Base-by-base conservation (phyloP, 1,140 invertebrate species). In the Amyelois transitella region DNA sequence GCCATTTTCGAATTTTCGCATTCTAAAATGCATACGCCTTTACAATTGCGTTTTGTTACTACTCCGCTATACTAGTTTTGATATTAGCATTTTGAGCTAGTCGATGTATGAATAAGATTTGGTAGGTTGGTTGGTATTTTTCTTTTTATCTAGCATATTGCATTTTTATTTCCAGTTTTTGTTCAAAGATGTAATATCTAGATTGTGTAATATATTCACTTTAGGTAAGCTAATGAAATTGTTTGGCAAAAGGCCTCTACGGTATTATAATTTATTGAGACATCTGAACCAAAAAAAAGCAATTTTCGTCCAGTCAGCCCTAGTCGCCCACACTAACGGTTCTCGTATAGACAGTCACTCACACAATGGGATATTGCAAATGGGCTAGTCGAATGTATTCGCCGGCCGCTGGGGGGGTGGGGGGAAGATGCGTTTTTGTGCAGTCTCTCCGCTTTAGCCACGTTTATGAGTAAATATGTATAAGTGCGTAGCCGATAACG, bases 381-480 rank as follows among this genome's bases (percentile, higher is more conserved):
- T 84, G 79, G 84, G 82, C 81, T 87, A 84, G 79, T 83, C 82
- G 81, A 83, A 86, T 86, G 81, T 82, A 81, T 82, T 86, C 80
- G 78, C 81, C 81, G 79, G 75, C 76, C 79, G 73, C 75, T 74
- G 78, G 71, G 70, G 70, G 70, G 72, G 60, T 67, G 66, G 77
- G 64, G 71, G 62, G 64, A 81, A 81, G 79, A 84, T 87, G 84
- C 84, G 84, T 87, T 87, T 87, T 87, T 87, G 84, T 87, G 82
- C 82, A 81, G 62, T 76, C 74, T 77, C 72, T 70, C 70, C 69
- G 69, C 75, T 77, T 74, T 76, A 77, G 75, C 77, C 81, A 80
- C 72, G 78, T 82, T 79, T 76, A 81, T 73, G 68, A 73, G 64
- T 75, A 77, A 80, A 82, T 81, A 57, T 55, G 53, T 63, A 82